Percentiles rank a stretch among this genome's conserved stretches.
phyloP scores from a whole-genome alignment of 1,140 invertebrate species.

The Cydia splendana region DNA sequence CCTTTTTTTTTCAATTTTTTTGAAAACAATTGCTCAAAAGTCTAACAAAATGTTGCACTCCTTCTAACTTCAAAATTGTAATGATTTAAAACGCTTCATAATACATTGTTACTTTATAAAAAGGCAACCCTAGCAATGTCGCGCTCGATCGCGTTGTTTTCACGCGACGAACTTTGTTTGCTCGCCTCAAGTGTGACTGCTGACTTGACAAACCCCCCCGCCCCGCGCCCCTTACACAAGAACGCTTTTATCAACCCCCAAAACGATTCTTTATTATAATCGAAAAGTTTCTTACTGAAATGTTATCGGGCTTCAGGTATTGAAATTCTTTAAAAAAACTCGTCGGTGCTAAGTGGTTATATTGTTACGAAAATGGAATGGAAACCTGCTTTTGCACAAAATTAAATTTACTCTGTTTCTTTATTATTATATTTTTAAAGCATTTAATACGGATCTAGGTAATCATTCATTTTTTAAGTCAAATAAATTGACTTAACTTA shows the following conservation, averaged over 20 bases:
- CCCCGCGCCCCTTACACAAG: conserved; percentile 33
- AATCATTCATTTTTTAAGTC: too few relatives aligned
- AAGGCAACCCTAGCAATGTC: neutral
- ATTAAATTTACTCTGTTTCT: neutral
- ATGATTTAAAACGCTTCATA: neutral
- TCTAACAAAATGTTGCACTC: too few relatives aligned
- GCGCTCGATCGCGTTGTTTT: conserved; percentile 10
- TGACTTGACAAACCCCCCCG: neutral
- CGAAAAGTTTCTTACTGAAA: conserved; percentile 25
- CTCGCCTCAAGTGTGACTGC: conserved; percentile 31
- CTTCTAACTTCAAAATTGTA: neutral
- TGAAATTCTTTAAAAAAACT: neutral
- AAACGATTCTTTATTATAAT: conserved; percentile 37
- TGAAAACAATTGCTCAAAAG: too few relatives aligned
- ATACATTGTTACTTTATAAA: neutral
- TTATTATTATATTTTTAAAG: too few relatives aligned
- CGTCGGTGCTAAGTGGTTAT: neutral
- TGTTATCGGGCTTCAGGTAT: neutral
- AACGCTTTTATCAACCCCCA: conserved; percentile 45
- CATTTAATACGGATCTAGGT: too few relatives aligned
- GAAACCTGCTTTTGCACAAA: neutral
- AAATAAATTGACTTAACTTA: too few relatives aligned
- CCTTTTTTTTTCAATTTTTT: too few relatives aligned
- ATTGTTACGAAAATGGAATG: neutral
- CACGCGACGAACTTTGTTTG: conserved; percentile 39